Percentiles rank a stretch among this genome's conserved stretches.
Conservation (phyloP, 2,888 invertebrate species). For the Pyrrhosoma nymphula region DNA sequence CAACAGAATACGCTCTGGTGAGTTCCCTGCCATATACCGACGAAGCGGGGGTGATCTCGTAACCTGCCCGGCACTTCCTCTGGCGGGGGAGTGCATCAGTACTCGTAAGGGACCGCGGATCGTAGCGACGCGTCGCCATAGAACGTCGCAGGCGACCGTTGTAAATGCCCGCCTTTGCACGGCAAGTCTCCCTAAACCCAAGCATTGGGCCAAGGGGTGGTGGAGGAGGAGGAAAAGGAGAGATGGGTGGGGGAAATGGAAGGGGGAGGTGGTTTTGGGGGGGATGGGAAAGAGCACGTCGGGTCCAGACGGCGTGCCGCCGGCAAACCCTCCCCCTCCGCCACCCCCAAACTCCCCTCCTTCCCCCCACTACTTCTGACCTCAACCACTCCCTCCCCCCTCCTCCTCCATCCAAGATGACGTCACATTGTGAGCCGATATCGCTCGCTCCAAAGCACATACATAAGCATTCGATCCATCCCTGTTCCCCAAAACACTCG, state of each 20-base stretch:
- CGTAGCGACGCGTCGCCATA: too few species aligned
- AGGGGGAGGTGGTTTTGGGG: neutral
- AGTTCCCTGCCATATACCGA: too few species aligned
- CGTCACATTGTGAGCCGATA: neutral
- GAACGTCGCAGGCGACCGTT: neutral
- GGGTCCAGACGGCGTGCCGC: conserved; percentile 36
- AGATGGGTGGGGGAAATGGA: neutral
- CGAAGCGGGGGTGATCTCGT: too few species aligned
- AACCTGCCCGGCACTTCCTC: too few species aligned
- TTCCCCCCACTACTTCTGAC: neutral
- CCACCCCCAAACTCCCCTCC: too few species aligned
- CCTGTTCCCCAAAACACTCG: neutral
- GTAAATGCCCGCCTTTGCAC: neutral
- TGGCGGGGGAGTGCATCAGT: too few species aligned
- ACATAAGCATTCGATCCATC: neutral
- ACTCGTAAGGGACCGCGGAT: too few species aligned
- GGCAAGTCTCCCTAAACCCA: neutral
- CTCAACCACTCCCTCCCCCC: neutral
- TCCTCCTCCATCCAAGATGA: neutral
- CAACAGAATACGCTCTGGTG: too few species aligned
- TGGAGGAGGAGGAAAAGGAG: neutral
- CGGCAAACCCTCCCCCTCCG: neutral
- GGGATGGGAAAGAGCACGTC: neutral
- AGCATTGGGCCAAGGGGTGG: neutral
- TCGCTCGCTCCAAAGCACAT: conserved; percentile 3